Evolutionary conservation across 2,113 vertebrate species (phyloP).

Genomic region (Mustelus asterias): DNA sequence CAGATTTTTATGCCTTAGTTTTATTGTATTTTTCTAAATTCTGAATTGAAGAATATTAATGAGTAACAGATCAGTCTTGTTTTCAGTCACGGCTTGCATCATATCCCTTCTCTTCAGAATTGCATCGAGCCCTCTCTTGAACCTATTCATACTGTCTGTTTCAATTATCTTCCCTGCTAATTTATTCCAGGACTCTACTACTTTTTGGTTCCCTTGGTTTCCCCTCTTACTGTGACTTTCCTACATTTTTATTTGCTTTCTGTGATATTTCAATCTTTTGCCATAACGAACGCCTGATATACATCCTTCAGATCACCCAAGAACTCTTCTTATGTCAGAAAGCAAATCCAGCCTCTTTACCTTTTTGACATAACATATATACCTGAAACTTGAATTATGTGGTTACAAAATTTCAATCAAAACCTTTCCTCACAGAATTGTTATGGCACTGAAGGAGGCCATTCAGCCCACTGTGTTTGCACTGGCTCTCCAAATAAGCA

Average conservation of each 20-base stretch:
- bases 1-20: not conserved
- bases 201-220: not conserved
- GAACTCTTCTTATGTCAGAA: no score
- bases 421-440: not conserved
- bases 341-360: not conserved
- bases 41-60: not conserved
- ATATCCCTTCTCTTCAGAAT: constrained; percentile 11
- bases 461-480: no score
- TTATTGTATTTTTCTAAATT: not conserved
- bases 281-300: not conserved
- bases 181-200: constrained; percentile 2
- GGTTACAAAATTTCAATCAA: not conserved
- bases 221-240: not conserved
- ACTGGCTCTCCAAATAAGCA: no score
- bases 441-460: no score
- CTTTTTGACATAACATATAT: not conserved
- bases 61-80: not conserved
- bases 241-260: not conserved
- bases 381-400: not conserved
- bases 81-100: not conserved
- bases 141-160: constrained; percentile 27
- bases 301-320: not conserved
- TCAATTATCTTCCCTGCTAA: constrained; percentile 1
- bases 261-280: not conserved
- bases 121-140: not conserved